Percentiles rank a stretch among this genome's conserved stretches.
Conservation (phyloP, 2,113 vertebrate species). For the Oryzias curvinotus region DNA sequence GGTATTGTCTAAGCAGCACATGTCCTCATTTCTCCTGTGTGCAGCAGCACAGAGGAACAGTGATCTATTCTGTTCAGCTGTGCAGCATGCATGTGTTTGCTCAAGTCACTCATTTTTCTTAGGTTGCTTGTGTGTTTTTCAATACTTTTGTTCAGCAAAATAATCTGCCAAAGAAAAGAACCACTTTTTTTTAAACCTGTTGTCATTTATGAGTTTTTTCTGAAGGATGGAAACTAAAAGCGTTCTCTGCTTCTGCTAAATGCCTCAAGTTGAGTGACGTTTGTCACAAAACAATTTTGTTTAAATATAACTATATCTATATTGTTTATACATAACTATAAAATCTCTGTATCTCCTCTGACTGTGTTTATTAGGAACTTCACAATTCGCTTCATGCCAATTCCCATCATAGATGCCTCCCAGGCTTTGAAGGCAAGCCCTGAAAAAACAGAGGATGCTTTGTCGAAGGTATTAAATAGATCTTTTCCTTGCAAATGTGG, state of each 20-base stretch:
- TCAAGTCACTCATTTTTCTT: neutral
- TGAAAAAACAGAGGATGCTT: constrained; percentile 94
- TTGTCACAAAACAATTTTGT: too few species aligned
- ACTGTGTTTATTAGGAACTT: constrained; percentile 83
- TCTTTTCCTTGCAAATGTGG: neutral
- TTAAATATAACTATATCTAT: too few species aligned
- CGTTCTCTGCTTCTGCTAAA: too few species aligned
- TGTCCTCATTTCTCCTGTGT: constrained; percentile 24
- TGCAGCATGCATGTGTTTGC: neutral
- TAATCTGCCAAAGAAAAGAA: too few species aligned
- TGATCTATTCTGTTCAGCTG: constrained; percentile 13
- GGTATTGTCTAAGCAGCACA: constrained; percentile 22
- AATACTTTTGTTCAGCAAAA: neutral
- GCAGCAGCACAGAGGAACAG: constrained; percentile 9
- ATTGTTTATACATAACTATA: neutral
- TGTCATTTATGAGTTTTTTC: too few species aligned
- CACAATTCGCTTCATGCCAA: constrained; percentile 95
- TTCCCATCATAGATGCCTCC: constrained; percentile 95
- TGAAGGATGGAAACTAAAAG: too few species aligned
- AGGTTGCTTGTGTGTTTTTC: neutral
- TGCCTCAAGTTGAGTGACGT: too few species aligned
- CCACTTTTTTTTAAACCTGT: neutral
- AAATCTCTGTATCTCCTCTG: constrained; percentile 9
- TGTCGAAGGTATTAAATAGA: constrained; percentile 85
- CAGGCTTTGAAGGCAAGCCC: constrained; percentile 94